Evolutionary conservation across 1,140 invertebrate genomes (phyloP).

Genomic region (Drosophila paulistorum): DNA sequence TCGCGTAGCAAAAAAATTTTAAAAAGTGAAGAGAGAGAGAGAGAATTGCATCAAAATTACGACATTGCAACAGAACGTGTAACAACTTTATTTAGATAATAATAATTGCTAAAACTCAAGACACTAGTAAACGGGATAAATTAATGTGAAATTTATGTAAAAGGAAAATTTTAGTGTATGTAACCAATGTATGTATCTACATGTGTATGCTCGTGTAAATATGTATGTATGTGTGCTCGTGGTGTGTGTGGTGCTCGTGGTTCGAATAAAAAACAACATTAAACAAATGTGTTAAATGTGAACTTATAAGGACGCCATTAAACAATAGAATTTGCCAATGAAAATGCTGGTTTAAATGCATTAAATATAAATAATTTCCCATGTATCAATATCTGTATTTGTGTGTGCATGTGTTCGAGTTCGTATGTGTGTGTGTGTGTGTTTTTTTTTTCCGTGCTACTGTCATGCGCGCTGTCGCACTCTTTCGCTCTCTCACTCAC

Average conservation of each 20-base stretch:
- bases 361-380: conserved; percentile 8
- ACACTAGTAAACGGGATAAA: conserved; percentile 7
- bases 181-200: conserved; percentile 8
- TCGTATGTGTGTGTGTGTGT: background rate
- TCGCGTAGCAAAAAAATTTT: too few species aligned
- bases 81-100: conserved; percentile 27
- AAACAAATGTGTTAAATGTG: conserved; percentile 2
- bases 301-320: background rate
- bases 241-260: background rate
- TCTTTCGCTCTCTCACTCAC: conserved; percentile 30
- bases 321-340: conserved; percentile 12
- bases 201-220: background rate
- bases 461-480: conserved; percentile 8
- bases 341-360: background rate
- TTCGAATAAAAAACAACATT: background rate
- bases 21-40: too few species aligned
- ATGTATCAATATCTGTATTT: conserved; percentile 30
- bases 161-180: conserved; percentile 5
- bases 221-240: background rate
- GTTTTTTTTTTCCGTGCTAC: background rate
- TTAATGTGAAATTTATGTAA: background rate
- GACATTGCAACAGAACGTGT: conserved; percentile 50
- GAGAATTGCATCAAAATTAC: conserved; percentile 46
- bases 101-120: conserved; percentile 27
- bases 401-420: background rate